phyloP scores from a whole-genome alignment of 2,888 invertebrate species.

The Idaea straminata region DNA sequence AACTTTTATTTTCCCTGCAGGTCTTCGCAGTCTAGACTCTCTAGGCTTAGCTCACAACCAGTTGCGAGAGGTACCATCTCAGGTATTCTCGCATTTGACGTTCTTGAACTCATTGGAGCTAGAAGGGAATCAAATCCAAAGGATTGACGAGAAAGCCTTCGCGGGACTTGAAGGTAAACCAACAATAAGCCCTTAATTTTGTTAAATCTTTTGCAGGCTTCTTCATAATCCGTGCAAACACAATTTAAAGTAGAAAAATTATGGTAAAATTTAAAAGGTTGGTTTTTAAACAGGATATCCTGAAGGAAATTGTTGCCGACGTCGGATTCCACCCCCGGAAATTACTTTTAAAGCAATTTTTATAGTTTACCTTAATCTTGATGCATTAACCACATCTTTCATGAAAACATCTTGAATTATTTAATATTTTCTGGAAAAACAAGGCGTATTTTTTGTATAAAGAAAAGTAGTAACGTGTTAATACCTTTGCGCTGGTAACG shows the following conservation, averaged over 20 bases:
- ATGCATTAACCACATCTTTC: background rate
- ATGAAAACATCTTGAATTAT: background rate
- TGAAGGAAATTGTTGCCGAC: background rate
- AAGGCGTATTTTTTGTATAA: background rate
- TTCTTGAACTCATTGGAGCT: constrained; percentile 92
- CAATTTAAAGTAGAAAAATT: background rate
- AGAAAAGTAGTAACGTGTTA: background rate
- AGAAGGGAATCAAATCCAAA: constrained; percentile 90
- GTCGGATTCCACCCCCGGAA: background rate
- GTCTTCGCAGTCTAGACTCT: constrained; percentile 89
- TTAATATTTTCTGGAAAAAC: background rate
- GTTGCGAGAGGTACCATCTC: constrained; percentile 87
- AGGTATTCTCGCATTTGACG: constrained; percentile 90
- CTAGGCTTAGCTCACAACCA: constrained; percentile 93
- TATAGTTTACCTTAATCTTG: background rate
- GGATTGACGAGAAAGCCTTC: constrained; percentile 92
- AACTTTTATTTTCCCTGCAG: constrained; percentile 60
- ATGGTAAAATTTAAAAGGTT: background rate
- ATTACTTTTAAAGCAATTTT: background rate
- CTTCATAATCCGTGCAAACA: background rate
- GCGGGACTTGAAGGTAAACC: constrained; percentile 90
- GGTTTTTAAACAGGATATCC: constrained; percentile 3
- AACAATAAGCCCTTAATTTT: background rate
- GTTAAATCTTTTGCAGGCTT: background rate
- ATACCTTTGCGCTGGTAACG: too few relatives aligned